phyloP scores from a whole-genome alignment of 2,113 vertebrate genomes.

The Passer domesticus region DNA sequence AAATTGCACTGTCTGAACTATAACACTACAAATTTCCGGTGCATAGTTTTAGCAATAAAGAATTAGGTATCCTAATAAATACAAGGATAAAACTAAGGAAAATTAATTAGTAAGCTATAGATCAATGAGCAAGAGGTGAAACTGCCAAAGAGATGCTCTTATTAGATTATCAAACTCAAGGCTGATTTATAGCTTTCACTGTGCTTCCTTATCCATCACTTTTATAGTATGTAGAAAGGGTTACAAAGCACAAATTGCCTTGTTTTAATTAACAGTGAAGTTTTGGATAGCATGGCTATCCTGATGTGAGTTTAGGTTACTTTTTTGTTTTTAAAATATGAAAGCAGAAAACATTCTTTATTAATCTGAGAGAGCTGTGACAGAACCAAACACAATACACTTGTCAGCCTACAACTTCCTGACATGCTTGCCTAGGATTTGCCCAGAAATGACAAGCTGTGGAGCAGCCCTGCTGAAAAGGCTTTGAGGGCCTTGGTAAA shows the following conservation, averaged over 20 bases:
- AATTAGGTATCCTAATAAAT: slow-evolving; percentile 73
- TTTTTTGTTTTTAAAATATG: not conserved
- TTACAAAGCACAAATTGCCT: slow-evolving; percentile 72
- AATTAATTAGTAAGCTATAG: slow-evolving; percentile 70
- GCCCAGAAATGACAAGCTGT: not conserved
- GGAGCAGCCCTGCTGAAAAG: not conserved
- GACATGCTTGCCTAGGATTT: not conserved
- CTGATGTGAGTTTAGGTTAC: not conserved
- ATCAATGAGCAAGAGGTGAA: slow-evolving; percentile 73
- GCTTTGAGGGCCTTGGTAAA: not conserved
- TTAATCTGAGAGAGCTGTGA: not conserved
- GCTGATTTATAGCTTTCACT: slow-evolving; percentile 71
- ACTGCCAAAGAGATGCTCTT: slow-evolving; percentile 65
- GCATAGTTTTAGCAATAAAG: slow-evolving; percentile 67
- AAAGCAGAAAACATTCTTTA: slow-evolving; percentile 12
- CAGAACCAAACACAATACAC: not conserved
- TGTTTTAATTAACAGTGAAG: slow-evolving; percentile 63
- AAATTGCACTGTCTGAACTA: slow-evolving; percentile 62
- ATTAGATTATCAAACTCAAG: slow-evolving; percentile 72
- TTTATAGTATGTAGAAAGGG: slow-evolving; percentile 71
- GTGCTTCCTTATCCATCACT: slow-evolving; percentile 70
- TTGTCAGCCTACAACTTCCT: not conserved
- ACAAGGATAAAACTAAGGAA: slow-evolving; percentile 70
- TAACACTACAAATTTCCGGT: slow-evolving; percentile 70
- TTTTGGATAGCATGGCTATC: slow-evolving; percentile 3